Base-by-base conservation (phyloP, 2,888 invertebrate species). In the Dasypogon diadema region DNA sequence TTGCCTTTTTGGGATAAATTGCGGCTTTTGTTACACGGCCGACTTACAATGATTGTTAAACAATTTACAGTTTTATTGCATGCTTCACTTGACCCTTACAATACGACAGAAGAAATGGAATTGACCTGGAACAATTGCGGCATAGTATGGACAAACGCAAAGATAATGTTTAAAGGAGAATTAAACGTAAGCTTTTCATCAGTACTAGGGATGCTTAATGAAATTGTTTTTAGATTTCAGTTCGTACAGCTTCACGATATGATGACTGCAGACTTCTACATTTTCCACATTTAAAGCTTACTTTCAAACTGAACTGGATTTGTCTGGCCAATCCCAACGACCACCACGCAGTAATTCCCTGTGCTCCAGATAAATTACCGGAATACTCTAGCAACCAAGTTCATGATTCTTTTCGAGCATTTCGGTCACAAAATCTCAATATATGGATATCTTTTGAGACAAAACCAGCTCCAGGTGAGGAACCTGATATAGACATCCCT, bases 31-130 rank as follows among this genome's bases (percentile, higher is more conserved):
- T 89, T 97, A 81, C 99, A 99, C 84, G 99, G 99, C 0, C 90
- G 97, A 1, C 86, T 99, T 56, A 97, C 97, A 0, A 92, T 96
- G 85, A 92, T 93, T 80, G 93, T 96, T 16, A 91, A 93, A 81
- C 94, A 94, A 83, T 89, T 98, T 84, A 96, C 97, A 0, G 94
- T 98, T 42, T 87, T 98, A 42, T 88, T 99, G 77, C 98, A 98
- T 84, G 98, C 98, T 2, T 98, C 98, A 0, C 88, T 97, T 10
- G 98, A 99, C 87, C 99, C 99, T 0, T 99, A 99, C 86, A 99
- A 99, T 84, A 97, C 97, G 2, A 99, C 99, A 0, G 99, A 99
- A 85, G 96, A 99, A 87, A 98, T 99, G 96, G 99, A 99, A 85
- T 89, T 98, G 79, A 95, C 96, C 0, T 99, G 99, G 98, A 93